Evolutionary conservation across 2,888 invertebrate genomes (phyloP), one percentile per base, ranked within the genome.

Genomic region (Drosophila atroscutellata): DNA sequence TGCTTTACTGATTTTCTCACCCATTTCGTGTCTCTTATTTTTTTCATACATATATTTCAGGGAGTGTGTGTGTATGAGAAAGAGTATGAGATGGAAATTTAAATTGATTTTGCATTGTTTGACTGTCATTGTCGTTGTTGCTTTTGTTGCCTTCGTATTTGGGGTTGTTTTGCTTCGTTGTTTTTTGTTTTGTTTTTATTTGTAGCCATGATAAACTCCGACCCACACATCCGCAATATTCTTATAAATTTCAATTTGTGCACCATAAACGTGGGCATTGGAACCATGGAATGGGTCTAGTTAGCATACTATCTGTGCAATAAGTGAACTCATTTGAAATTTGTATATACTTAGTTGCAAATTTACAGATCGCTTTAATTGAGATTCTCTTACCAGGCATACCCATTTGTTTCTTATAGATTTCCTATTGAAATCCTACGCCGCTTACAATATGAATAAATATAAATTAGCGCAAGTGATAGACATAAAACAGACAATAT

Each of bases 21-120:
- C 89, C 89, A 83, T 86, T 88, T 86, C 62, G 62, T 69, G 69
- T 66, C 66, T 68, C 57, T 72, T 61, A 45, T 69, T 55, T 20
- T 45, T 34, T 47, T 45, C n/a, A n/a, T n/a, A n/a, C n/a, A 6
- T 42, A 15, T 24, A 20, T 54, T 37, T 45, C 47, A 36, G 39
- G 50, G 51, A 61, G 69, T 68, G 66, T 63, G 65, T 57, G 52
- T 58, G 56, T 45, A 32, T 57, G 54, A 28, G 47, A 36, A 20
- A 30, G 61, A 70, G 69, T 67, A 60, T 72, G 75, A 86, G 87
- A 86, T 89, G 89, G 86, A 86, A 90, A 90, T 91, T 91, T 88
- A 89, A 91, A 91, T 90, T 90, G 91, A 91, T 91, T 90, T 85
- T 87, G 79, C 91, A 88, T 81, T 91, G 88, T 85, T 86, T 81